Percentiles rank a stretch among this genome's conserved stretches.
Evolutionary conservation across 2,888 invertebrate species (phyloP).

Genomic region (Aphelenchoides bicaudatus): DNA sequence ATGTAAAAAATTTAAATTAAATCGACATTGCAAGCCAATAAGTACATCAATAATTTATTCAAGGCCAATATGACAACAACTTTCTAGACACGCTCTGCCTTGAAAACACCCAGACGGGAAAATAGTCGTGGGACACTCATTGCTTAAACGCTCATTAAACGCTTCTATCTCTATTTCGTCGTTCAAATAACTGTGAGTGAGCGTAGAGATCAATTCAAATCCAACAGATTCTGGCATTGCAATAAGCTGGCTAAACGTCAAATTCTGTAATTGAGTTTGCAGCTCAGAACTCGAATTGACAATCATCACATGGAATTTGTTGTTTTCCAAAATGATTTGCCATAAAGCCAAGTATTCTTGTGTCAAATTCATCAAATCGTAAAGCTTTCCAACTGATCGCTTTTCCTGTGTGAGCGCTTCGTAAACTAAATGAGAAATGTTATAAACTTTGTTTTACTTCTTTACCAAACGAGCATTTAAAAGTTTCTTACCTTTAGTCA

Average conservation of each 20-base stretch:
- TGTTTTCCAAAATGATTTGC: constrained; percentile 86
- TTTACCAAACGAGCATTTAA: no score
- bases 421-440: no score
- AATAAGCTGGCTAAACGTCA: constrained; percentile 39
- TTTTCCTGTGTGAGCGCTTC: constrained; percentile 39
- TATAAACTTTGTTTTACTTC: no score
- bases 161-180: constrained; percentile 91
- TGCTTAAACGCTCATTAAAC: constrained; percentile 79
- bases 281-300: constrained; percentile 50
- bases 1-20: no score
- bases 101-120: no score
- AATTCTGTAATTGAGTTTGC: constrained; percentile 14
- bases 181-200: constrained; percentile 83
- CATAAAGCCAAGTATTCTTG: constrained; percentile 87
- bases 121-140: constrained; percentile 89
- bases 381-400: constrained; percentile 61
- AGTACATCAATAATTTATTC: no score
- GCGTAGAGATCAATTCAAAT: constrained; percentile 74
- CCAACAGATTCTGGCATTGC: constrained; percentile 31
- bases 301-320: constrained; percentile 76
- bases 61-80: no score
- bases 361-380: constrained; percentile 68
- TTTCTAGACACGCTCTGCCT: no score
- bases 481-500: not conserved
- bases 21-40: no score